Conservation (phyloP, 2,888 invertebrate species). For the Rotaria magnacalcarata region DNA sequence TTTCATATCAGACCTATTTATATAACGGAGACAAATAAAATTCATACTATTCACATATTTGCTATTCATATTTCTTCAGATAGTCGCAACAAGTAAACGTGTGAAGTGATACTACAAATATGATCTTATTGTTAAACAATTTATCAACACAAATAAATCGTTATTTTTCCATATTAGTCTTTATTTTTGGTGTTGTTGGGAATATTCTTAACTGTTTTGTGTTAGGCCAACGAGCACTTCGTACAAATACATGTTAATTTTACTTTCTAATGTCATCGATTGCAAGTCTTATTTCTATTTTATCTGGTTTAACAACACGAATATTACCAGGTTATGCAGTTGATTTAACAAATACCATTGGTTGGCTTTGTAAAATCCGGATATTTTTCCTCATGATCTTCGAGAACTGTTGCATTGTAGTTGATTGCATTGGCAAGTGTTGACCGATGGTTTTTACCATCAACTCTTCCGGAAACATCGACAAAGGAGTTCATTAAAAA, state of each 20-base stretch:
- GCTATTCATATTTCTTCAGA: no score
- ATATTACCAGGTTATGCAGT: background rate
- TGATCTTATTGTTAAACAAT: background rate
- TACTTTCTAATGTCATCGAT: background rate
- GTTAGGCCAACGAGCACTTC: background rate
- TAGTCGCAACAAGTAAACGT: background rate
- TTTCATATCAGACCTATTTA: no score
- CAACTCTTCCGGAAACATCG: background rate
- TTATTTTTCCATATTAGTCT: background rate
- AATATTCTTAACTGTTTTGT: background rate
- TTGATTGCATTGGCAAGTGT: background rate
- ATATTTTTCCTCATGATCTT: background rate
- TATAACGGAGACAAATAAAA: no score
- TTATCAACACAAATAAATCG: slow-evolving; percentile 3
- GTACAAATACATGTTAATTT: background rate
- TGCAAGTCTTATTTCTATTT: background rate
- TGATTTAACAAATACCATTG: background rate
- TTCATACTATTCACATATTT: no score
- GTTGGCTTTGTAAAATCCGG: background rate
- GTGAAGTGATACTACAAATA: background rate
- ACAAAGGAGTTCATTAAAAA: background rate
- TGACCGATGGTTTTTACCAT: background rate
- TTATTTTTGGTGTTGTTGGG: background rate
- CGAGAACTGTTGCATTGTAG: background rate
- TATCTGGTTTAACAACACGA: background rate